Percentiles rank a stretch among this genome's conserved stretches.
Evolutionary conservation across 1,140 invertebrate species (phyloP).

Genomic region (Drosophila sp.): DNA sequence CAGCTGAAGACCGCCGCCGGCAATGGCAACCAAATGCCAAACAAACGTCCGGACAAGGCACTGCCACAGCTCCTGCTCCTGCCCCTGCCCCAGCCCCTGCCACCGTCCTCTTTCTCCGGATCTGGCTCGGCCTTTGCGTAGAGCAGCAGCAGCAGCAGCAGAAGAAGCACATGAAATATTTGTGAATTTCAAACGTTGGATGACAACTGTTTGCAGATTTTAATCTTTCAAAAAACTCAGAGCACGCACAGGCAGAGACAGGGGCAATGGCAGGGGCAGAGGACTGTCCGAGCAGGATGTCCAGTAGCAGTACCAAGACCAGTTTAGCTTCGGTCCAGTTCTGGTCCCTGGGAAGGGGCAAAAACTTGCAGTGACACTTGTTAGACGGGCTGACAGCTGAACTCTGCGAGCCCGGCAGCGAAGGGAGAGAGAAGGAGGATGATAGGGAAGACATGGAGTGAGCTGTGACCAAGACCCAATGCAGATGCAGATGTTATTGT

Average conservation of each 20-base stretch:
- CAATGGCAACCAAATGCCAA: slow-evolving; percentile 24
- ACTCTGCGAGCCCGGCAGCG: slow-evolving; percentile 37
- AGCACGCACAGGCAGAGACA: slow-evolving; percentile 38
- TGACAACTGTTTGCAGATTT: slow-evolving; percentile 82
- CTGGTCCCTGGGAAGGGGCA: slow-evolving; percentile 33
- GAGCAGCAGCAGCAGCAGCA: background rate
- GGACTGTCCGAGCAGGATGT: slow-evolving; percentile 40
- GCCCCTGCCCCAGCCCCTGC: background rate
- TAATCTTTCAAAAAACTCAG: slow-evolving; percentile 76
- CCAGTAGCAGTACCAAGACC: slow-evolving; percentile 53
- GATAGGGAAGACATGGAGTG: slow-evolving; percentile 18
- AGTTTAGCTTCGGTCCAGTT: slow-evolving; percentile 33
- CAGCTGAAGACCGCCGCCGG: slow-evolving; percentile 34
- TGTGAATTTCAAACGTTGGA: slow-evolving; percentile 73
- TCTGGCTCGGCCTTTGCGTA: background rate
- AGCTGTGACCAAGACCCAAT: slow-evolving; percentile 57
- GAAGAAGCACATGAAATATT: slow-evolving; percentile 56
- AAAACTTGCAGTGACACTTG: slow-evolving; percentile 79
- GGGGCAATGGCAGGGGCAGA: slow-evolving; percentile 19
- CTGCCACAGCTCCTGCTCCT: background rate
- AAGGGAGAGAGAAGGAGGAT: slow-evolving; percentile 14
- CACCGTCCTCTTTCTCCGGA: background rate
- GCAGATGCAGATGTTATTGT: slow-evolving; percentile 61
- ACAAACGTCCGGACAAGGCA: slow-evolving; percentile 18
- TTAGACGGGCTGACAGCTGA: slow-evolving; percentile 78